Evolutionary conservation across 2,797 vertebrate species (phyloP), one percentile per base, ranked within the genome.

Genomic region (Melopsittacus undulatus): DNA sequence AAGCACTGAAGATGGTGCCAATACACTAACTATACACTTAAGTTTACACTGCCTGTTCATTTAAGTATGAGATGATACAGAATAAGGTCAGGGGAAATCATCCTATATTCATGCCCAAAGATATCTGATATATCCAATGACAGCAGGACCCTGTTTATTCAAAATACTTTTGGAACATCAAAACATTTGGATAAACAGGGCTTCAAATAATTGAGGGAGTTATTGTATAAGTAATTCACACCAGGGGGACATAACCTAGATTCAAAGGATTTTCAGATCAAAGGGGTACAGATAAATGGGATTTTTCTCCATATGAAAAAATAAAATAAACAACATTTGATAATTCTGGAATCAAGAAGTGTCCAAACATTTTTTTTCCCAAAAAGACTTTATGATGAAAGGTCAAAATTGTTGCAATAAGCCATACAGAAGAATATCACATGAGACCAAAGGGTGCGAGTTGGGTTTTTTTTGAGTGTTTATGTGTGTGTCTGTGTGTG

Each of bases 121-220:
- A 94, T 83, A 95, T 91, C 86, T 85, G 68, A 94, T 93, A 51
- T 52, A 90, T 45, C 52, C 74, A 96, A 80, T 10, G 89, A 95
- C 90, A 52, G 21, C 80, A 92, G 64, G 92, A 91, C 70, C 29
- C 82, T 97, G 81, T 97, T 97, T 97, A 97, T 97, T 94, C 95
- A 94, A 96, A 97, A 94, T 94, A 89, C 94, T 96, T 97, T 75
- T 70, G 87, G 94, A 96, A 97, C 91, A 97, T 96, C 93, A 97
- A 97, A 97, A 97, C 97, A 97, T 97, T 97, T 96, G 94, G 90
- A 94, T 98, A 98, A 98, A 97, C 90, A 98, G 96, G 84, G 63
- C 91, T 96, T 97, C 93, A 82, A 97, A 97, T 97, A 97, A 97
- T 97, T 95, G 88, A 96, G 96, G 92, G 94, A 97, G 76, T 96